Evolutionary conservation across 2,888 invertebrate species (phyloP), one percentile per base, ranked within the genome.

Genomic region (Pyrrhosoma nymphula): DNA sequence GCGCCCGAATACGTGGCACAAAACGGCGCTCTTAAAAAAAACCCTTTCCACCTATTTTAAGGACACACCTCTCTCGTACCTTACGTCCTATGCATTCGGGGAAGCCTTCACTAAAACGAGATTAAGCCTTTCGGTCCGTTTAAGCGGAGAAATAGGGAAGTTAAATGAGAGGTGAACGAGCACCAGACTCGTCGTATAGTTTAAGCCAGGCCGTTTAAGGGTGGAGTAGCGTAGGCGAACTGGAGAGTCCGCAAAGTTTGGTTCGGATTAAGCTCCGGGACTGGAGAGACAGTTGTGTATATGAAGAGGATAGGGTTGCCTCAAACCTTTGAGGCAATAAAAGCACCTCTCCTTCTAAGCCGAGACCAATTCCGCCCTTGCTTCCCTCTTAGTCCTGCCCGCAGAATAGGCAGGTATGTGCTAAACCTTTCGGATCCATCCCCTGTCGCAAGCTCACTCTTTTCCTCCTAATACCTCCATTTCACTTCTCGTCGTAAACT

Each of bases 61-160:
- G 82, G 82, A 35, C 82, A 35, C 35, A 16, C 69, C n/a, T 8
- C 82, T n/a, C n/a, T 35, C 75, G 2, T 1, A 10, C 35, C 14
- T 26, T 12, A 82, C 35, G 30, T 82, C 35, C 82, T 69, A 12
- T 69, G n/a, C 82, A 3, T 26, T 14, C 8, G 6, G 35, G 82
- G 18, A 82, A 82, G 82, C 16, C 82, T 35, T 18, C 82, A 35
- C 82, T 82, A 82, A 82, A 82, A 82, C 82, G 82, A 82, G 82
- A 82, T 82, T 82, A 82, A 82, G 82, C 82, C 26, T 26, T 23
- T 18, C 82, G 82, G 82, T 30, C 82, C 82, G 82, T 82, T 82
- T 82, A 35, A 82, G 82, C 35, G 35, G 82, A 82, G 82, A 35
- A 16, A 82, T 82, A 35, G 82, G 4, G 82, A 14, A 35, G 35